Conservation (phyloP, 2,797 vertebrate genomes). For the Liasis olivaceus region DNA sequence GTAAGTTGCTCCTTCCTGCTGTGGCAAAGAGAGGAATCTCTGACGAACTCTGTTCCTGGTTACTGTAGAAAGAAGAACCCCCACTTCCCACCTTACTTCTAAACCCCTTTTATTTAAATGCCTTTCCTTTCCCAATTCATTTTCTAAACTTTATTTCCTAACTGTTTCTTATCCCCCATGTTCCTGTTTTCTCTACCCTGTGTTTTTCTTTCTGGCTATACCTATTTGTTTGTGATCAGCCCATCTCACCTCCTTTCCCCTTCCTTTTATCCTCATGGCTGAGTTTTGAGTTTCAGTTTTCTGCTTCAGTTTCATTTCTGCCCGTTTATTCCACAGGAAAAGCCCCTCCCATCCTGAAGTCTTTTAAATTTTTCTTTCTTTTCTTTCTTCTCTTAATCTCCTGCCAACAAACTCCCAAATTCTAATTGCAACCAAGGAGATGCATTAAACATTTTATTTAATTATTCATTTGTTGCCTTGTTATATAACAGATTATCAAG, state of each 20-base stretch:
- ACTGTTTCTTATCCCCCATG: not conserved
- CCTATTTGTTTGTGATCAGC: not conserved
- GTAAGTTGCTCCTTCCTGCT: no score
- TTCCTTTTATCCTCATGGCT: not conserved
- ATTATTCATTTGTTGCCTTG: not conserved
- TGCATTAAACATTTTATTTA: not conserved
- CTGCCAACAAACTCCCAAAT: not conserved
- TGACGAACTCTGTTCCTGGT: no score
- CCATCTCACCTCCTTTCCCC: not conserved
- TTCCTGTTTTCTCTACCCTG: not conserved
- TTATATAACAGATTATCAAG: not conserved
- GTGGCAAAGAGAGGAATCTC: no score
- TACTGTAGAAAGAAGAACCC: no score
- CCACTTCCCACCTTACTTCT: no score
- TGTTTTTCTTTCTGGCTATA: not conserved
- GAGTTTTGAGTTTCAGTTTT: not conserved
- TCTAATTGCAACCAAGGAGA: not conserved
- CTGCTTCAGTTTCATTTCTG: not conserved
- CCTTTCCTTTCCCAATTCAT: no score
- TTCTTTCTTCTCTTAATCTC: not conserved
- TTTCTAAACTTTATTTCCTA: not conserved
- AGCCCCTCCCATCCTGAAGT: not conserved
- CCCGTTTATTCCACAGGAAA: not conserved
- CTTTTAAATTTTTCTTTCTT: not conserved
- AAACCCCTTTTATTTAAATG: no score